Conservation (phyloP, 1,140 invertebrate species). For the Piezodorus guildinii region DNA sequence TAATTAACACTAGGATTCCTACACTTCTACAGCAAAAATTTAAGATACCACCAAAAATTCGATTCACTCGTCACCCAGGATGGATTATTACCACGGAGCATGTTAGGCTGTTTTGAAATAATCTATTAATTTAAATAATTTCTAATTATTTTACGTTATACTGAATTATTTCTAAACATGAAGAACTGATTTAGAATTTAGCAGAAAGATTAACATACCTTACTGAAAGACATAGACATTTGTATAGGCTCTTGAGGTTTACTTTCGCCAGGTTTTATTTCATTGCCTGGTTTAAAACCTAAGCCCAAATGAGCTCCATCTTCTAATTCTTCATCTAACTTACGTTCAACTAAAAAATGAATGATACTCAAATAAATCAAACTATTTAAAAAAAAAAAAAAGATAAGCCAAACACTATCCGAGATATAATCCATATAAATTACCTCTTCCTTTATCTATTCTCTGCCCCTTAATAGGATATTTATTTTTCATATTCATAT, state of each 20-base stretch:
- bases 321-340: constrained; percentile 30
- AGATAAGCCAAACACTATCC: neutral
- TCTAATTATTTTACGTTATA: no score
- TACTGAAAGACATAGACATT: constrained; percentile 46
- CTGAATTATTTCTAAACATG: no score
- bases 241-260: constrained; percentile 43
- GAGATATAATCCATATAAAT: neutral
- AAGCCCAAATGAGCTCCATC: constrained; percentile 35
- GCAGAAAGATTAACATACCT: constrained; percentile 30
- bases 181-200: no score
- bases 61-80: no score
- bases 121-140: no score
- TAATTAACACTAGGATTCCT: no score
- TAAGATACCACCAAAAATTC: no score
- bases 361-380: neutral
- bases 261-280: constrained; percentile 39
- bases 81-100: no score
- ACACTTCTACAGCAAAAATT: no score
- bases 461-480: constrained; percentile 36
- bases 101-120: no score
- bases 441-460: constrained; percentile 35
- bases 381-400: constrained; percentile 18
- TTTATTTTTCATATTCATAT: constrained; percentile 38
- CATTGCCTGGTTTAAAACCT: constrained; percentile 46
- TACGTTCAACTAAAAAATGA: constrained; percentile 23